These are phyloP conservation scores for cat (Felis catus) DNA, from an alignment of 2,113 vertebrate genomes.

Conservation along the genomic window F.catus_Fca126_mat1.0 CM031428.1:20212501-20213000, in stretches of 20 bases:
- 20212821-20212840: background rate
- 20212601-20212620: background rate
- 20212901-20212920: background rate
- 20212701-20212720: background rate
- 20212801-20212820: background rate
- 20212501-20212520: background rate
- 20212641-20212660: background rate
- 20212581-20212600: background rate
- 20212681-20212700: background rate
- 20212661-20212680: background rate
- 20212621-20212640: background rate
- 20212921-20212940: background rate
- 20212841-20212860: background rate
- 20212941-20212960: background rate
- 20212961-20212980: background rate
- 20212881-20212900: background rate
- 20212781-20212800: background rate
- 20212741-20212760: background rate
- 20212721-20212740: background rate
- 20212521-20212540: conserved; percentile 9
- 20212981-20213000: background rate
- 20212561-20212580: background rate
- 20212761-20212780: background rate
- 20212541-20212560: background rate
- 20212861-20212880: background rate